Conservation (phyloP, 1,140 invertebrate species). For the Drosophila chauvacae region DNA sequence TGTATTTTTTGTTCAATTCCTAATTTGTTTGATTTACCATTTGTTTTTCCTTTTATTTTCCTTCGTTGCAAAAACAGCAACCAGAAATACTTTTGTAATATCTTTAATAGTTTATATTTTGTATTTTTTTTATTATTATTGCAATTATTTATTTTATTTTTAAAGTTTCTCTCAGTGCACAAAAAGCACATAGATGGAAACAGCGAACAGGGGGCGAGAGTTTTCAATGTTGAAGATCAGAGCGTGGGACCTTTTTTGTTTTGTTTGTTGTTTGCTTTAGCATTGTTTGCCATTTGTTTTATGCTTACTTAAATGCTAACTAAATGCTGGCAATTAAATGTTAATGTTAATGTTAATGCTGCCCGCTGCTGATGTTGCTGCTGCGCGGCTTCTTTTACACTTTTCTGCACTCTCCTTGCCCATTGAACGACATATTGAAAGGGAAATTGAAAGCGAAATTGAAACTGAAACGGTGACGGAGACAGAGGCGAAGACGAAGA, state of each 20-base stretch:
- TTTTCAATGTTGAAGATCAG: constrained; percentile 42
- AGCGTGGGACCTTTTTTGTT: constrained; percentile 28
- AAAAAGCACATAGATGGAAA: constrained; percentile 1
- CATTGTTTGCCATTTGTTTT: constrained; percentile 68
- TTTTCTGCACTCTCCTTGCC: constrained; percentile 62
- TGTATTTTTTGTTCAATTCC: too few species aligned
- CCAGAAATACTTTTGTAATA: too few species aligned
- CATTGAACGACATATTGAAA: constrained; percentile 68
- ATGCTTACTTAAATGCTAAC: constrained; percentile 78
- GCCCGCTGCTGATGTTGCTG: constrained; percentile 13
- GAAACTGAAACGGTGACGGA: background rate
- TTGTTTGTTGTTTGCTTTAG: constrained; percentile 24
- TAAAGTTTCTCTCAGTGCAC: background rate
- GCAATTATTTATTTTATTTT: too few species aligned
- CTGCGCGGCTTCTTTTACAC: constrained; percentile 19
- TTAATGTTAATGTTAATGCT: constrained; percentile 80
- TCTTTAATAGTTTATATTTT: background rate
- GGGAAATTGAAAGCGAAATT: constrained; percentile 37
- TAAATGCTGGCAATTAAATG: constrained; percentile 80
- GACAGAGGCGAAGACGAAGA: background rate
- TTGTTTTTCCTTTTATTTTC: background rate
- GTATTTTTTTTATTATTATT: background rate
- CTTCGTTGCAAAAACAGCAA: too few species aligned
- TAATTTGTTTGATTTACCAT: background rate
- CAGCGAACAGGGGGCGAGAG: constrained; percentile 5